Percentiles rank a stretch among this genome's conserved stretches.
These are phyloP conservation scores for Chalcosyrphus nemorum DNA, from an alignment of 2,888 invertebrate species.

Conservation along the genomic window DNA sequence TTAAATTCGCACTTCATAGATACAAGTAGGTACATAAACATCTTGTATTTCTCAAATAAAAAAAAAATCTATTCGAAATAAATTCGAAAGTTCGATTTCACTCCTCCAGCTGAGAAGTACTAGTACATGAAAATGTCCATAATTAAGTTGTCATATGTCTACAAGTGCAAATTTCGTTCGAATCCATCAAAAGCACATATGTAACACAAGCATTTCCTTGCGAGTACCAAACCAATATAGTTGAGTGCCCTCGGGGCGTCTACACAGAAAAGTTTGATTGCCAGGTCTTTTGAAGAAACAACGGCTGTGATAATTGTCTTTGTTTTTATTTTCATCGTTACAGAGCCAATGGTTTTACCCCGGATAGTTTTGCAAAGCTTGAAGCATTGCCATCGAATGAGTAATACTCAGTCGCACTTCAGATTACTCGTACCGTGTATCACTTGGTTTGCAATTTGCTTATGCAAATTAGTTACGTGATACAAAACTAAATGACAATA, in stretches of 20 bases:
- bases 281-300: conserved; percentile 31
- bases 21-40: background rate
- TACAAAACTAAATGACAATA: conserved; percentile 43
- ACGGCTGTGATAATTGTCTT: conserved; percentile 44
- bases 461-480: conserved; percentile 67
- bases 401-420: conserved; percentile 49
- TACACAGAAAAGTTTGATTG: conserved; percentile 34
- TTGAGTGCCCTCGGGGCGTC: conserved; percentile 6
- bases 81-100: conserved; percentile 49
- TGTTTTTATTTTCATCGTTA: no score
- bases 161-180: conserved; percentile 19
- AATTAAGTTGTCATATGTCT: conserved; percentile 43
- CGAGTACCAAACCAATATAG: background rate
- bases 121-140: background rate
- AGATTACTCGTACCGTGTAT: conserved; percentile 22
- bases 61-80: background rate
- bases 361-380: conserved; percentile 34
- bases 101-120: background rate
- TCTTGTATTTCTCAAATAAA: background rate
- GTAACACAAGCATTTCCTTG: conserved; percentile 40
- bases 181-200: conserved; percentile 34
- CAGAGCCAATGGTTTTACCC: conserved; percentile 10
- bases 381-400: conserved; percentile 15
- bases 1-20: background rate
- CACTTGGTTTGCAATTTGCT: conserved; percentile 42